Percentiles rank a stretch among this genome's conserved stretches.
These are phyloP conservation scores for Kryptopterus vitreolus DNA, from an alignment of 2,797 vertebrate species.

Conservation along the genomic window DNA sequence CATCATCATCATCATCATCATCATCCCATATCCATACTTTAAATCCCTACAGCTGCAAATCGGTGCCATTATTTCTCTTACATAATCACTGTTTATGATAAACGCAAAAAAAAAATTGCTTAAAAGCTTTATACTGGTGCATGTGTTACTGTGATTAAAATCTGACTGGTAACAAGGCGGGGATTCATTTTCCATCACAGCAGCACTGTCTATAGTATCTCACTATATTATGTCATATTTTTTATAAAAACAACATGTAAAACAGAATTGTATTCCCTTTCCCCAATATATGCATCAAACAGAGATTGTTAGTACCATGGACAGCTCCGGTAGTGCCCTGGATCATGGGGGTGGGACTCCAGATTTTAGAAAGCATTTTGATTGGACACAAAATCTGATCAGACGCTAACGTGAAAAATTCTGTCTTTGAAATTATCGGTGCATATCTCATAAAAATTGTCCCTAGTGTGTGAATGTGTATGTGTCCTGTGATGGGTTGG, in stretches of 20 bases:
- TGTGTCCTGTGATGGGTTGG: too few relatives aligned
- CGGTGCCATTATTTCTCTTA: constrained; percentile 13
- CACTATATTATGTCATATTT: neutral
- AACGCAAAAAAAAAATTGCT: neutral
- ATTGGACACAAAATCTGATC: too few relatives aligned
- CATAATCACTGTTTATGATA: constrained; percentile 22
- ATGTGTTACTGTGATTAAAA: neutral
- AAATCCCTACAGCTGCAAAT: constrained; percentile 21
- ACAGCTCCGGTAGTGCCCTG: too few relatives aligned
- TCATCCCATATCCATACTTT: constrained; percentile 20
- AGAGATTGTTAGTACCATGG: too few relatives aligned
- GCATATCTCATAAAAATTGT: too few relatives aligned
- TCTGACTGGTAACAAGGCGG: neutral
- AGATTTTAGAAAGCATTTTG: too few relatives aligned
- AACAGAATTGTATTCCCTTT: neutral
- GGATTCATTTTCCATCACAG: neutral
- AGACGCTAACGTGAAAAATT: too few relatives aligned
- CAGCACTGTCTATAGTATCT: neutral
- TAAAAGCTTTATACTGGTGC: neutral
- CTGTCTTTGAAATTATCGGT: too few relatives aligned
- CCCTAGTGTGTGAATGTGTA: too few relatives aligned
- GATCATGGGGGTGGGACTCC: too few relatives aligned
- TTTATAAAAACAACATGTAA: neutral
- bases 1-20: neutral
- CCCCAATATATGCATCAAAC: too few relatives aligned